phyloP scores from a whole-genome alignment of 2,888 invertebrate genomes.

The Pseudococcus jackbeardsleyi region DNA sequence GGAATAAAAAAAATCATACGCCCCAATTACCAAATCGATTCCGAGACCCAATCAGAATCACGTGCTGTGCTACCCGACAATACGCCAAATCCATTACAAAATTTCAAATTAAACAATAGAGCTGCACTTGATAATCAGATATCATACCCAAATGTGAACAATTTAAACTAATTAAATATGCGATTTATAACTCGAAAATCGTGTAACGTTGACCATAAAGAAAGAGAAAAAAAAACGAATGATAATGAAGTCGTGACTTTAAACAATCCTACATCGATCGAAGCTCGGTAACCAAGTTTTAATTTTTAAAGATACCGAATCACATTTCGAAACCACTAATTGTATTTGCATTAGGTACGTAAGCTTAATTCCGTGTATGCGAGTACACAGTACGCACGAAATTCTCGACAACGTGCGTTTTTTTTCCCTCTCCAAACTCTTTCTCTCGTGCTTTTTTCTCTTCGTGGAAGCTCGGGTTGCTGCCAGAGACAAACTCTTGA shows the following conservation, averaged over 20 bases:
- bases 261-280: conserved; percentile 24
- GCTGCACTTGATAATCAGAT: conserved; percentile 17
- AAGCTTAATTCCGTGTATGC: conserved; percentile 19
- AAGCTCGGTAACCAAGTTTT: conserved; percentile 9
- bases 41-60: neutral
- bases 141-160: conserved; percentile 39
- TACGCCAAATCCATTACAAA: conserved; percentile 13
- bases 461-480: neutral
- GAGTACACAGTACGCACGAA: neutral
- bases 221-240: neutral
- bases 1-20: conserved; percentile 4
- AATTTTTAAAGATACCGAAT: conserved; percentile 44
- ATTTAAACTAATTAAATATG: conserved; percentile 52
- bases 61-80: neutral
- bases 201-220: conserved; percentile 32
- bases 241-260: conserved; percentile 43
- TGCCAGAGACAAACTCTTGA: neutral
- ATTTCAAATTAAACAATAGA: conserved; percentile 10
- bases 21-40: conserved; percentile 28
- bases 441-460: neutral
- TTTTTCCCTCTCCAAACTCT: neutral
- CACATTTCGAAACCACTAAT: conserved; percentile 48
- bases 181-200: conserved; percentile 51
- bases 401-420: neutral
- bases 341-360: conserved; percentile 36